Evolutionary conservation across 2,888 invertebrate genomes (phyloP).

Genomic region (Hylaea fasciaria): DNA sequence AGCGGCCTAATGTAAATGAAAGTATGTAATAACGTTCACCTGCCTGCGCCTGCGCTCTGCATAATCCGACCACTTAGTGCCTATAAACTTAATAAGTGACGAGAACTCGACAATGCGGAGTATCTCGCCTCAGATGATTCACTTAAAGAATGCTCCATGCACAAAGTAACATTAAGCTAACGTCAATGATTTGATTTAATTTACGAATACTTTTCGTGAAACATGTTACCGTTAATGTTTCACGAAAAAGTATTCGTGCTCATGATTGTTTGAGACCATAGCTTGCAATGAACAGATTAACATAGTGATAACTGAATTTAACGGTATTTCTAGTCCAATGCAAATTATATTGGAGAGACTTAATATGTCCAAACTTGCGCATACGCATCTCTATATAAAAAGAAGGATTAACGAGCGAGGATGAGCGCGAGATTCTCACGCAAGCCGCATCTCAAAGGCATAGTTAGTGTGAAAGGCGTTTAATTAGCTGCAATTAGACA

Average conservation of each 20-base stretch:
- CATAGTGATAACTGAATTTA: too few species aligned
- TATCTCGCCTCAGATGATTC: background rate
- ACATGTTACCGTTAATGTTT: too few species aligned
- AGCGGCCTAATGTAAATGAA: background rate
- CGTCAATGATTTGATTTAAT: too few species aligned
- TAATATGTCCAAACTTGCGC: background rate
- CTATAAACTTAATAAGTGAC: conserved; percentile 19
- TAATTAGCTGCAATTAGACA: background rate
- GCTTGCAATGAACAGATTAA: too few species aligned
- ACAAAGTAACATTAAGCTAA: too few species aligned
- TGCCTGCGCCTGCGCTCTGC: conserved; percentile 1
- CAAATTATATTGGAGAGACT: background rate
- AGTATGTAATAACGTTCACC: conserved; percentile 5
- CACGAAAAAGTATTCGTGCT: too few species aligned
- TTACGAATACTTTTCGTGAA: too few species aligned
- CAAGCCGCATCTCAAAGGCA: background rate
- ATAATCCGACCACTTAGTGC: conserved; percentile 23
- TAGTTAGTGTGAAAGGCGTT: background rate
- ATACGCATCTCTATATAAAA: background rate
- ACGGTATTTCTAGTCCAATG: too few species aligned
- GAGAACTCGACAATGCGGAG: background rate
- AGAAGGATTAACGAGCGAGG: background rate
- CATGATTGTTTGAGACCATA: too few species aligned
- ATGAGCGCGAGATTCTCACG: background rate
- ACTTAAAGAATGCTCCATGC: too few species aligned